Evolutionary conservation across 2,797 vertebrate genomes (phyloP), one percentile per base, ranked within the genome.

Genomic region (Antrozous pallidus): DNA sequence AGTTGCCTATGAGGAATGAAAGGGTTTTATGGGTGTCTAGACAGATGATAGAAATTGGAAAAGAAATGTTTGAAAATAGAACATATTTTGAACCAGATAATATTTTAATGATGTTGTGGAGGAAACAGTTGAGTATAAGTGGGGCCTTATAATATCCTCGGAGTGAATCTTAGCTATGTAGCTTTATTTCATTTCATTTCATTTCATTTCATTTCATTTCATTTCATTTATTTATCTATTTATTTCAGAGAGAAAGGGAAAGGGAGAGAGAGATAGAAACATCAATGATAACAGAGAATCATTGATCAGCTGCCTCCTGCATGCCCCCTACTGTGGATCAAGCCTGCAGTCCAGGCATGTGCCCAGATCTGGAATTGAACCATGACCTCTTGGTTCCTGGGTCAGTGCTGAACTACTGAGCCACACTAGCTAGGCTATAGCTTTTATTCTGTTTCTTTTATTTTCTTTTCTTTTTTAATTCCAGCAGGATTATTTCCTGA

Each of bases 81-180:
- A 96, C 91, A 91, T 75, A 91, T 75, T 88, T 40, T 42, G n/a
- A 91, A 38, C 40, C 33, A 73, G 56, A 93, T 82, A 33, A 31
- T 69, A 54, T 74, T 95, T 86, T 90, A 91, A 91, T 75, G 54
- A 85, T 63, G n/a, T 73, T 56, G 58, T 22, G 3, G 11, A 84
- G 71, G n/a, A 88, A 73, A 93, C 31, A 78, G 38, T 54, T 93
- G 49, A 70, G 65, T 65, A 14, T 75, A 69, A 88, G 42, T 63
- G 24, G 14, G 86, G 36, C n/a, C 67, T 90, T 36, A 70, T 67
- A 33, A 51, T 28, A 65, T 74, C 63, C 54, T 87, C 63, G 16
- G 69, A 78, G 45, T 56, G 31, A 92, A 33, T 36, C 28, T 92
- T 63, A 95, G 65, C 75, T 22, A 70, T 45, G 49, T 13, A 80